These are phyloP conservation scores for Palythoa heliodiscus DNA, from an alignment of 92 coral and sea anemone genomes.

Conservation along the genomic window DNA sequence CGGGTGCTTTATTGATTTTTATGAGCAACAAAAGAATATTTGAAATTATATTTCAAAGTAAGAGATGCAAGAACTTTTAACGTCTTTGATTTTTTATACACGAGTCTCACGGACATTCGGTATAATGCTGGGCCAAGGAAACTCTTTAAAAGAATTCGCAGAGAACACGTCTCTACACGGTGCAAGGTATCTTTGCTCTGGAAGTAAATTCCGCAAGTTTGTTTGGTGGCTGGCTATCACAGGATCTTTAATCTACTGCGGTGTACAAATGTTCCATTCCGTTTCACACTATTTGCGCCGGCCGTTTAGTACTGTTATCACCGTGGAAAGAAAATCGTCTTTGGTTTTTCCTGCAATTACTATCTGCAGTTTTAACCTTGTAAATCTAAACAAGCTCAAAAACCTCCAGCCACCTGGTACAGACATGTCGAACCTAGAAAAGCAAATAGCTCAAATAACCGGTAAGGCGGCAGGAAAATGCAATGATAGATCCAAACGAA, in stretches of 20 bases:
- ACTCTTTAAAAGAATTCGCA: constrained; percentile 9
- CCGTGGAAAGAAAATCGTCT: background rate
- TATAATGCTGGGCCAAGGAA: background rate
- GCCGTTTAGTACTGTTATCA: constrained; percentile 30
- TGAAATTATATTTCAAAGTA: too few relatives aligned
- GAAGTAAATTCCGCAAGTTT: constrained; percentile 6
- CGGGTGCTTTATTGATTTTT: too few relatives aligned
- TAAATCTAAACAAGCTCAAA: background rate
- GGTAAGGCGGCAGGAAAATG: background rate
- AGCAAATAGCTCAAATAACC: background rate
- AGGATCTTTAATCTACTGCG: constrained; percentile 5
- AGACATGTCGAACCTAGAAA: background rate
- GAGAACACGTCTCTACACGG: constrained; percentile 36
- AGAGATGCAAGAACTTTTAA: too few relatives aligned
- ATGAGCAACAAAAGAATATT: too few relatives aligned
- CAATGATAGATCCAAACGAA: background rate
- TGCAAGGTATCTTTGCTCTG: background rate
- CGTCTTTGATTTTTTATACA: background rate
- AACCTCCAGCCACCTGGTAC: background rate
- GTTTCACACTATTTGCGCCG: background rate
- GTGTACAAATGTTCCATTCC: background rate
- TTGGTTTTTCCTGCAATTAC: constrained; percentile 31
- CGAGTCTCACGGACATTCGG: background rate
- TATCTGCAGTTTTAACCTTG: constrained; percentile 18
- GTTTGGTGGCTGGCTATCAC: constrained; percentile 12